These are phyloP conservation scores for Phenganax marumi DNA, from an alignment of 92 coral and sea anemone species.

Conservation along the genomic window DNA sequence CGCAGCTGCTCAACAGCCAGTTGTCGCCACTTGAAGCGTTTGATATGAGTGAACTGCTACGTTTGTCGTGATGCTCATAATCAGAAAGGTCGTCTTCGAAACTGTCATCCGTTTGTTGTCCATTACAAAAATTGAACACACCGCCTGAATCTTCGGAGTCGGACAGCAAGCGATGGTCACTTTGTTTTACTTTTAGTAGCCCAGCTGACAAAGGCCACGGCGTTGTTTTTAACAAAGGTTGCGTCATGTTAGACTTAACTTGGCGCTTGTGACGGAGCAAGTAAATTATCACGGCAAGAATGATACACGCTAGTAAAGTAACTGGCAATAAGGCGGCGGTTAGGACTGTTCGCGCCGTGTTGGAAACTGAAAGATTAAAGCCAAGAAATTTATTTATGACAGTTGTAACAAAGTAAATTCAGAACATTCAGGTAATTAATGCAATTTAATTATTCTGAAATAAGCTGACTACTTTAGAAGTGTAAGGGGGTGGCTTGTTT, in stretches of 20 bases:
- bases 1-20: constrained; percentile 28
- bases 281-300: constrained; percentile 19
- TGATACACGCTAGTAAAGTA: background rate
- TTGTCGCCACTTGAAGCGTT: constrained; percentile 16
- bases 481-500: too few species aligned
- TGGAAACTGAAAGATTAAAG: background rate
- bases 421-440: too few species aligned
- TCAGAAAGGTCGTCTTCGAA: constrained; percentile 24
- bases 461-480: too few species aligned
- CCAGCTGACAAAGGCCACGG: background rate
- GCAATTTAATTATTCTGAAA: too few species aligned
- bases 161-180: background rate
- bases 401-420: too few species aligned
- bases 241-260: background rate
- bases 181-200: constrained; percentile 18
- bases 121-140: background rate
- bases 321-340: constrained; percentile 1
- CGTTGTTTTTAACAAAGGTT: constrained; percentile 8
- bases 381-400: background rate
- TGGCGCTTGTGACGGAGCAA: background rate
- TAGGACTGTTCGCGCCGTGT: background rate
- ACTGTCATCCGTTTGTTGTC: background rate
- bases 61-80: background rate
- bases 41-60: constrained; percentile 15
- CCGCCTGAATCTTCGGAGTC: constrained; percentile 36